These are phyloP conservation scores for Lutjanus argentimaculatus DNA, from an alignment of 2,797 vertebrate species.

Conservation along the genomic window DNA sequence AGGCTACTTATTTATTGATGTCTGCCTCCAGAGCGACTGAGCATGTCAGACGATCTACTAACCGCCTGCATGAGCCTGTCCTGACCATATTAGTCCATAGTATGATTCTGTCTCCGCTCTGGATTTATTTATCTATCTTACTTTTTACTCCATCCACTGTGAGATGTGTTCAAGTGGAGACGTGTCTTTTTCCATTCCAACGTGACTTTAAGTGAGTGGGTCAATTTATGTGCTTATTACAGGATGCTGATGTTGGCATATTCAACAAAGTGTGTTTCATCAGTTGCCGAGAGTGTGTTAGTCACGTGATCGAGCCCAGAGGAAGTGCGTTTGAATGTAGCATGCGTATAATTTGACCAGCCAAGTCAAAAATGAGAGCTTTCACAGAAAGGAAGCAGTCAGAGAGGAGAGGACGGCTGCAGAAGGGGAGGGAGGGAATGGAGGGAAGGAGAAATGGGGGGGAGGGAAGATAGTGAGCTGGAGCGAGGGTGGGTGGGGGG, in stretches of 20 bases:
- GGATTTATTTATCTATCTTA: conserved; percentile 25
- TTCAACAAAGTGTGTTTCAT: conserved; percentile 24
- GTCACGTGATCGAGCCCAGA: conserved; percentile 59
- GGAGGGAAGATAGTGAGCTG: conserved; percentile 60
- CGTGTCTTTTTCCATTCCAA: background rate
- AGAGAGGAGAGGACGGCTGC: conserved; percentile 59
- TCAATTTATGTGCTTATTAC: background rate
- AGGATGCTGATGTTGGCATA: background rate
- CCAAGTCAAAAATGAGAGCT: conserved; percentile 65
- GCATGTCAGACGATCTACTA: conserved; percentile 55
- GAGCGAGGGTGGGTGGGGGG: conserved; percentile 69
- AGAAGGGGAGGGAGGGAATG: conserved; percentile 68
- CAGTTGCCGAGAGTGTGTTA: conserved; percentile 15
- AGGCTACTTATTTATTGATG: conserved; percentile 82
- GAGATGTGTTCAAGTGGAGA: background rate
- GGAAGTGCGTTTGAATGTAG: conserved; percentile 54
- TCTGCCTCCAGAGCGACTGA: conserved; percentile 67
- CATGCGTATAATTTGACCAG: conserved; percentile 47
- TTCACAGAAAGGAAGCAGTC: conserved; percentile 64
- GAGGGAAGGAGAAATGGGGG: conserved; percentile 30
- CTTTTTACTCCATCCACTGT: conserved; percentile 9
- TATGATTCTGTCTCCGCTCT: conserved; percentile 11
- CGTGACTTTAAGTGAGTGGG: background rate
- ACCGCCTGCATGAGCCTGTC: conserved; percentile 41
- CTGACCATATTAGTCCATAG: conserved; percentile 74